Conservation (phyloP, 1,140 invertebrate species). For the Bombus difficillimus region DNA sequence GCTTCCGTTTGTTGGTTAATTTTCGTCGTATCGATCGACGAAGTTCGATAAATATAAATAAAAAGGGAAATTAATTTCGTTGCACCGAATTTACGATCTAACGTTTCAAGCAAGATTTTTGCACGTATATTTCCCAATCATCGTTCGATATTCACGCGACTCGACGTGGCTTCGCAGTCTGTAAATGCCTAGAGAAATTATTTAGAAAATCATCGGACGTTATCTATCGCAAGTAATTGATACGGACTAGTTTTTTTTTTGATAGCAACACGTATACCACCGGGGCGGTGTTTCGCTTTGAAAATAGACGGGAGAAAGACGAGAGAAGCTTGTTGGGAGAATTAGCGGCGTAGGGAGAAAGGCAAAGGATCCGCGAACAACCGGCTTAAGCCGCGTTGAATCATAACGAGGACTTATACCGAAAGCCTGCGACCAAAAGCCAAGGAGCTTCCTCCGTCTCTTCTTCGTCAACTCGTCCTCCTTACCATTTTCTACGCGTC, state of each 20-base stretch:
- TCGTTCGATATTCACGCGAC: no score
- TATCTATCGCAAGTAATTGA: neutral
- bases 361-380: slow-evolving; percentile 68
- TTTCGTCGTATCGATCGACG: no score
- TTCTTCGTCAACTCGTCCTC: neutral
- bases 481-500: slow-evolving; percentile 10
- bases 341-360: slow-evolving; percentile 66
- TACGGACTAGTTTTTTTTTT: neutral
- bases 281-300: slow-evolving; percentile 43
- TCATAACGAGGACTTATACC: slow-evolving; percentile 81
- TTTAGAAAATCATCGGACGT: no score
- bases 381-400: slow-evolving; percentile 80
- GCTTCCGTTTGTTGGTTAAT: neutral
- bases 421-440: slow-evolving; percentile 76
- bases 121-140: no score
- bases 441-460: slow-evolving; percentile 45
- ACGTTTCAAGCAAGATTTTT: no score
- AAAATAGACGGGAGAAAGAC: slow-evolving; percentile 70
- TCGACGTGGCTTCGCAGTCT: no score
- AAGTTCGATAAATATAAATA: no score
- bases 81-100: no score
- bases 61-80: no score
- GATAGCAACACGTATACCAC: no score
- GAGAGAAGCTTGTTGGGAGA: slow-evolving; percentile 70
- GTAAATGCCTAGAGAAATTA: no score